Percentiles rank a stretch among this genome's conserved stretches.
These are phyloP conservation scores for Sericinus montela DNA, from an alignment of 2,888 invertebrate genomes.

Conservation along the genomic window DNA sequence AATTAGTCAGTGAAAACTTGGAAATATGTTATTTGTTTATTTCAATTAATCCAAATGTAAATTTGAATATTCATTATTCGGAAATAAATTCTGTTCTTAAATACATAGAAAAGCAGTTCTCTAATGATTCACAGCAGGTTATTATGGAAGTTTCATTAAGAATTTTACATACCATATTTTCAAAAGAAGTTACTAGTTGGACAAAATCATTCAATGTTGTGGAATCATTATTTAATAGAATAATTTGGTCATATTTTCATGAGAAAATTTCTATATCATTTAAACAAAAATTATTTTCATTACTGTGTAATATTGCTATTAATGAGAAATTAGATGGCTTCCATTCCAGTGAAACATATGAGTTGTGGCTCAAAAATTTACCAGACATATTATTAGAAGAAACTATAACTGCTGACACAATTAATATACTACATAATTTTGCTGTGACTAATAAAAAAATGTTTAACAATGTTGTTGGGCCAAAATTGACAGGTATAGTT, in stretches of 20 bases:
- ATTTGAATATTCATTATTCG: slow-evolving; percentile 49
- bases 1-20: slow-evolving; percentile 55
- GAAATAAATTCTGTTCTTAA: slow-evolving; percentile 59
- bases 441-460: slow-evolving; percentile 73
- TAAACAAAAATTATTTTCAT: slow-evolving; percentile 58
- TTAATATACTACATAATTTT: slow-evolving; percentile 79
- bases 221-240: slow-evolving; percentile 55
- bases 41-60: slow-evolving; percentile 59
- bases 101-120: slow-evolving; percentile 73
- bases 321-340: slow-evolving; percentile 59
- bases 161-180: slow-evolving; percentile 55
- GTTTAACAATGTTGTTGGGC: slow-evolving; percentile 70
- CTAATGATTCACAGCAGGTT: slow-evolving; percentile 39
- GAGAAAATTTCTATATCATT: slow-evolving; percentile 40
- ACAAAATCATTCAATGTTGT: slow-evolving; percentile 48
- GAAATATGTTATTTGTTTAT: slow-evolving; percentile 69
- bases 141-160: slow-evolving; percentile 47
- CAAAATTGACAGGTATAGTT: slow-evolving; percentile 64
- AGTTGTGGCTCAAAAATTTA: slow-evolving; percentile 73
- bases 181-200: slow-evolving; percentile 55
- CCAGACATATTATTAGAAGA: slow-evolving; percentile 77
- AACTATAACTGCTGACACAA: slow-evolving; percentile 65
- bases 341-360: slow-evolving; percentile 57
- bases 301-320: slow-evolving; percentile 64
- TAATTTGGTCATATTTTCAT: slow-evolving; percentile 58